Conservation (phyloP, 2,797 vertebrate genomes). For the Paedocypris micromegethes region DNA sequence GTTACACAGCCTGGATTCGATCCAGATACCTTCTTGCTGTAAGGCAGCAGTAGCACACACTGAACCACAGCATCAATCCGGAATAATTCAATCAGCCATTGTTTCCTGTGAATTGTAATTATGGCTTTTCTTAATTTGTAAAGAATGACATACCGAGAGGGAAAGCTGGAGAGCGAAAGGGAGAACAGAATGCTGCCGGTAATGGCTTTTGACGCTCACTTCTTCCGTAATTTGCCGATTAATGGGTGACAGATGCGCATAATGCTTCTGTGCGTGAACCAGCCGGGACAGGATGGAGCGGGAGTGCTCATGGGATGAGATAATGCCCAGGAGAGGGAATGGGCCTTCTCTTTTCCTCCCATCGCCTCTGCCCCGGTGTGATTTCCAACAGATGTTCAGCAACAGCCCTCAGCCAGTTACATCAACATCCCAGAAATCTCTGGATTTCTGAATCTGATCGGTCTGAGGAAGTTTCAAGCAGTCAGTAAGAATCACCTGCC, state of each 20-base stretch:
- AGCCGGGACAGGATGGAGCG: constrained; percentile 55
- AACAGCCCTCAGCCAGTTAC: constrained; percentile 53
- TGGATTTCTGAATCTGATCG: constrained; percentile 36
- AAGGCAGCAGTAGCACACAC: too few relatives aligned
- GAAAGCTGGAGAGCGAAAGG: constrained; percentile 16
- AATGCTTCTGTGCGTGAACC: constrained; percentile 63
- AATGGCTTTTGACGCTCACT: constrained; percentile 60
- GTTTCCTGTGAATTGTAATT: not conserved
- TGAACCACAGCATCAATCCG: too few relatives aligned
- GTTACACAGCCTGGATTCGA: too few relatives aligned
- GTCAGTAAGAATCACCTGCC: constrained; percentile 5
- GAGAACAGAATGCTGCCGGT: constrained; percentile 31
- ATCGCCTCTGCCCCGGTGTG: constrained; percentile 27
- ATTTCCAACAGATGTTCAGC: constrained; percentile 67
- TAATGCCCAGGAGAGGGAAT: constrained; percentile 61
- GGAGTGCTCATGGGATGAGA: constrained; percentile 58
- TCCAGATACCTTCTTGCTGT: too few relatives aligned
- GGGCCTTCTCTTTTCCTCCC: constrained; percentile 43
- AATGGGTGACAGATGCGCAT: constrained; percentile 71
- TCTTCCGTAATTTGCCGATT: constrained; percentile 65
- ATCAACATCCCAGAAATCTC: constrained; percentile 44
- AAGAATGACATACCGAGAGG: constrained; percentile 16
- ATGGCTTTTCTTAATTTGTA: constrained; percentile 3
- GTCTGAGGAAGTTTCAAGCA: not conserved
- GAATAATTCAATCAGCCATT: not conserved